Evolutionary conservation across 2,888 invertebrate genomes (phyloP), one percentile per base, ranked within the genome.

Genomic region (Smittia sp.): DNA sequence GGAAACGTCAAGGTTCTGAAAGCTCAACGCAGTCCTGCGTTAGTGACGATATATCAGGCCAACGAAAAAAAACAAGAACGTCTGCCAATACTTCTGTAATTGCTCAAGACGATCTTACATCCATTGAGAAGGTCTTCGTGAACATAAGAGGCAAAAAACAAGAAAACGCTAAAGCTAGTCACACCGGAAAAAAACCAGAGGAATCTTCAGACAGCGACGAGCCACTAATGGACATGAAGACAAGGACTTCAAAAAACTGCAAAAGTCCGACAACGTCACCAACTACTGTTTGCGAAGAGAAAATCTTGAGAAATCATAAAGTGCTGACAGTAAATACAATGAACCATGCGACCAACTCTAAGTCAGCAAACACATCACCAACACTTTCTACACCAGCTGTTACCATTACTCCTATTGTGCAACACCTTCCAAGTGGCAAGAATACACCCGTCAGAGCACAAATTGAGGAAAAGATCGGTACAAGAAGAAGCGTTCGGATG

Each of bases 161-260:
- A 20, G 58, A 27, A 63, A 70, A 24, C 62, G 62, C 41, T 69
- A 74, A 75, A 68, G 25, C 46, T 41, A 54, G 65, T 18, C 15
- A 62, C 67, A 39, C 69, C 74, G 72, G 20, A 78, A 78, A 78
- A 73, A 77, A 77, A 77, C 83, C 85, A 77, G 87, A 88, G 79
- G 91, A 91, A 77, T 88, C 88, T 74, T 92, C 92, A 69, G 93
- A 93, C 79, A 89, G 89, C 76, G 93, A 93, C 80, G 92, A 93
- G 82, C 92, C 92, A 74, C 83, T 92, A 75, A 90, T 90, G 76
- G 89, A 89, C 78, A 84, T 87, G 69, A 73, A 75, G 73, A 46
- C 39, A 24, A 22, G 74, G 66, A 65, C 9, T n/a, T 38, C 52
- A 20, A 25, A 20, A 1, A n/a, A 24, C 2, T 11, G 74, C 69